Conservation (phyloP, 1,140 invertebrate genomes). For the Drosophila jambulina region DNA sequence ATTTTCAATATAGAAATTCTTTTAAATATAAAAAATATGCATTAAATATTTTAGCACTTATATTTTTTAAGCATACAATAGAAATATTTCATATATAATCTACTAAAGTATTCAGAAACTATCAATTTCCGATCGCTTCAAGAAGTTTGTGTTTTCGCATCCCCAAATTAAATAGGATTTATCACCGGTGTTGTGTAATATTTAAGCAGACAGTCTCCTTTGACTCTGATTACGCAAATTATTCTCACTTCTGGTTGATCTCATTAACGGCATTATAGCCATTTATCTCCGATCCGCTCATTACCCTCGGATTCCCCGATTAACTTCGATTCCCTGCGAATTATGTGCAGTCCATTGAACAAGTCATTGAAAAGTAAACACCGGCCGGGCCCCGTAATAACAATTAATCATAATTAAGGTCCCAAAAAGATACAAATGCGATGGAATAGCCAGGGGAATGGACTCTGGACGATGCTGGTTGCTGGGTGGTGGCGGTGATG, state of each 20-base stretch:
- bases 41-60: background rate
- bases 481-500: background rate
- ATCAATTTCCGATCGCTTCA: background rate
- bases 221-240: slow-evolving; percentile 8
- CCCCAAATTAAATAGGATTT: background rate
- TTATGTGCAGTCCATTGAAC: slow-evolving; percentile 61
- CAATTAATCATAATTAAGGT: slow-evolving; percentile 81
- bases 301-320: slow-evolving; percentile 7
- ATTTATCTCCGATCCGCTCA: slow-evolving; percentile 25
- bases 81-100: background rate
- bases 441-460: slow-evolving; percentile 24
- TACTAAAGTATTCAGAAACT: background rate
- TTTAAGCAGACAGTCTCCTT: background rate
- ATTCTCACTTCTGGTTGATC: background rate
- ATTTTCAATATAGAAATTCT: too few relatives aligned
- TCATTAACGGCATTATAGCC: background rate
- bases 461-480: background rate
- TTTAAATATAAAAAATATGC: too few relatives aligned
- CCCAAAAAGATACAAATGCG: slow-evolving; percentile 42
- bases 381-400: slow-evolving; percentile 47
- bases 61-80: too few relatives aligned
- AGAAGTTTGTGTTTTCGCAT: background rate
- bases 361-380: slow-evolving; percentile 58
- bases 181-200: background rate
- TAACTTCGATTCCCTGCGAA: slow-evolving; percentile 34